Conservation (phyloP, 2,113 vertebrate genomes). For the Eupsittula cactorum region DNA sequence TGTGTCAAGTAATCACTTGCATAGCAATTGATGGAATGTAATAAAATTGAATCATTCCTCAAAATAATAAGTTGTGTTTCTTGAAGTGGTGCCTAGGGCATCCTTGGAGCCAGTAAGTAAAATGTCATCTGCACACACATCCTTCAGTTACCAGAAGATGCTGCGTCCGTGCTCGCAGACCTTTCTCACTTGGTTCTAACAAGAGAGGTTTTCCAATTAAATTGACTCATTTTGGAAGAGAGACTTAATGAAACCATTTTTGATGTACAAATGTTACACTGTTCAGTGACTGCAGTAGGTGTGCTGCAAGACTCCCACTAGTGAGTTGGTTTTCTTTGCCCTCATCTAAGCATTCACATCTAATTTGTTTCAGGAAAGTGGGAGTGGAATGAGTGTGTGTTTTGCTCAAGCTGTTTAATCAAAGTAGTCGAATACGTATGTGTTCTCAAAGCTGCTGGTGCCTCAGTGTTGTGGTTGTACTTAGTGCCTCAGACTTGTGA, state of each 20-base stretch:
- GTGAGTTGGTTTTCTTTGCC: background rate
- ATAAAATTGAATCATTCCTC: background rate
- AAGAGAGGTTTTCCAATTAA: background rate
- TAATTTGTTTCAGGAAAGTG: slow-evolving; percentile 10
- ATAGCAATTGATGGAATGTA: slow-evolving; percentile 1
- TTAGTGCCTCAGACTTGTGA: background rate
- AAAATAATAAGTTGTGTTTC: background rate
- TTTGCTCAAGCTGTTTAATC: slow-evolving; percentile 6
- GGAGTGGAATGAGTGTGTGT: background rate
- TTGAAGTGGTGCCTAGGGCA: background rate
- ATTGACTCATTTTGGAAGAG: background rate
- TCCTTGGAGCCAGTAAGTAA: background rate
- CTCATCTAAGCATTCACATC: background rate
- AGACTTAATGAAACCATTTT: background rate
- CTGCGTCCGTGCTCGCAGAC: background rate
- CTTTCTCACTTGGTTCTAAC: background rate
- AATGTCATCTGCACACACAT: background rate
- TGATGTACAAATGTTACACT: background rate
- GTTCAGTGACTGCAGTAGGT: background rate
- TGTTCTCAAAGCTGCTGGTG: background rate
- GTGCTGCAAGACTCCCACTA: background rate
- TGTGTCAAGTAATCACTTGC: slow-evolving; percentile 33
- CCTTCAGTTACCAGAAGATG: background rate
- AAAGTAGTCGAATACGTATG: background rate
- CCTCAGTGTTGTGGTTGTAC: background rate